Evolutionary conservation across 2,797 vertebrate species (phyloP).

Genomic region (Philypnodon macrostomus): DNA sequence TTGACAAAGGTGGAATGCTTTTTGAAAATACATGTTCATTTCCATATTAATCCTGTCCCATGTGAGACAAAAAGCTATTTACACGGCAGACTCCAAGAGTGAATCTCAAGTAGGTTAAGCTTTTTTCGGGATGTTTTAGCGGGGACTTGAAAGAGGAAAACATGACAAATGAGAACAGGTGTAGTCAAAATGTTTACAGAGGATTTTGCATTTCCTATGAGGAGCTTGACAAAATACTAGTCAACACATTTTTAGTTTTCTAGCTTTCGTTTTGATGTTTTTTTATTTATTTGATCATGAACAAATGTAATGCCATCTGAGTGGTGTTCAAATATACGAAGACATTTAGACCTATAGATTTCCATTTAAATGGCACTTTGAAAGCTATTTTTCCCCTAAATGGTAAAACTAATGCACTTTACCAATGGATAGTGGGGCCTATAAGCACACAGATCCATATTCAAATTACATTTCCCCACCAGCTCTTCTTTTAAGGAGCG

Average conservation of each 20-base stretch:
- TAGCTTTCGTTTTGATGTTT: not conserved
- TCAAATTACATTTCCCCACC: slow-evolving; percentile 41
- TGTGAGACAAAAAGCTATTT: slow-evolving; percentile 59
- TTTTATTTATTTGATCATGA: slow-evolving; percentile 1
- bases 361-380: no score
- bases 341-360: slow-evolving; percentile 41
- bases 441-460: slow-evolving; percentile 28
- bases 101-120: slow-evolving; percentile 43
- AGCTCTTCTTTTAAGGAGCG: slow-evolving; percentile 25
- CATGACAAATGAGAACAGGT: slow-evolving; percentile 5
- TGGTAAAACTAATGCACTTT: no score
- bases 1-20: slow-evolving; percentile 68
- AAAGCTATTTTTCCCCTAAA: no score
- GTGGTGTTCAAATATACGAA: slow-evolving; percentile 48
- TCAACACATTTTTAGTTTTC: not conserved
- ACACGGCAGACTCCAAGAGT: slow-evolving; percentile 30
- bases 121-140: slow-evolving; percentile 23
- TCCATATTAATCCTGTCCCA: slow-evolving; percentile 60
- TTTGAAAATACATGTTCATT: slow-evolving; percentile 66
- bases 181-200: slow-evolving; percentile 16
- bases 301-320: slow-evolving; percentile 38
- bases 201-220: not conserved
- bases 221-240: slow-evolving; percentile 4
- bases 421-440: no score
- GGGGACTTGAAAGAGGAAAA: slow-evolving; percentile 7